Conservation (phyloP, 2,888 invertebrate species). For the Tribolium freemani region DNA sequence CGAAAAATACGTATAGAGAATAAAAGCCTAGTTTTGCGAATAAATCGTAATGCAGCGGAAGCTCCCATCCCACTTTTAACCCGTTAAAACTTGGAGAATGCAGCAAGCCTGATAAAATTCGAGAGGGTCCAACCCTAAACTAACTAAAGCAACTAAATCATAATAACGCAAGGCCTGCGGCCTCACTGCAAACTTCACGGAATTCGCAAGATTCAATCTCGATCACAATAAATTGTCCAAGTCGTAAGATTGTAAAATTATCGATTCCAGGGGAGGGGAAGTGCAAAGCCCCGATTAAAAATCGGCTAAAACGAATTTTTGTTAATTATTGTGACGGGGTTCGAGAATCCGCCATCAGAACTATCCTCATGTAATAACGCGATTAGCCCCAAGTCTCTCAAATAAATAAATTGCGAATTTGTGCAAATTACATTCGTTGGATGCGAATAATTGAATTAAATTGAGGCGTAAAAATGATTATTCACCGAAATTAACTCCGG, state of each 20-base stretch:
- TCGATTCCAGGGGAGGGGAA: not conserved
- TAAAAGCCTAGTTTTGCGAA: not conserved
- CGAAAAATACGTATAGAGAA: conserved; percentile 5
- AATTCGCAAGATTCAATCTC: conserved; percentile 52
- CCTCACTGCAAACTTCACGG: conserved; percentile 45
- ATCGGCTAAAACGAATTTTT: not conserved
- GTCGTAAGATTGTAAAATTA: conserved; percentile 8
- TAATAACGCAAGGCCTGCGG: conserved; percentile 49
- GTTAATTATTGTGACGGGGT: not conserved
- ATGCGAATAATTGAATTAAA: conserved; percentile 33
- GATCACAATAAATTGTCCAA: conserved; percentile 55
- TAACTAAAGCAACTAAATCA: conserved; percentile 49
- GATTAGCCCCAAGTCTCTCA: conserved; percentile 15
- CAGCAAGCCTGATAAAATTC: conserved; percentile 42
- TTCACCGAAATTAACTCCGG: conserved; percentile 37
- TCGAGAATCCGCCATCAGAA: too few relatives aligned
- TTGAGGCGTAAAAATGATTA: conserved; percentile 42
- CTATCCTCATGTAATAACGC: conserved; percentile 25
- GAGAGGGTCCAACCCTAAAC: conserved; percentile 36
- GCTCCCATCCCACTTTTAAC: not conserved
- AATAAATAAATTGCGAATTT: conserved; percentile 34
- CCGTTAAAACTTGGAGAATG: conserved; percentile 33
- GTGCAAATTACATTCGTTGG: conserved; percentile 32
- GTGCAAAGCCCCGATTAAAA: not conserved
- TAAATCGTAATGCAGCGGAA: conserved; percentile 10